Evolutionary conservation across 2,888 invertebrate genomes (phyloP).

Genomic region (Caenorhabditis becei): DNA sequence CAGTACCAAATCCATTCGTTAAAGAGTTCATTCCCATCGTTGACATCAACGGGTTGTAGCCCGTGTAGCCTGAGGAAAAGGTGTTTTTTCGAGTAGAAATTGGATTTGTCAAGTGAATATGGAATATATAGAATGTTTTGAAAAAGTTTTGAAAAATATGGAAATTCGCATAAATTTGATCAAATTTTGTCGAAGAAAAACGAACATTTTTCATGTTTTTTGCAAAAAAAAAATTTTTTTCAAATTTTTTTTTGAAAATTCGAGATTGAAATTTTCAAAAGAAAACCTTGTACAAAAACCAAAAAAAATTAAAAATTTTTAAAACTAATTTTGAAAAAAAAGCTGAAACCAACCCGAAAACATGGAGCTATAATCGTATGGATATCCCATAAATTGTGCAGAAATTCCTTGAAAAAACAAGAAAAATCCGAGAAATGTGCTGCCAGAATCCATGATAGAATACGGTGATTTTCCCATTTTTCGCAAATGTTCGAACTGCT

Average conservation of each 20-base stretch:
- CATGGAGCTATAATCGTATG: constrained; percentile 57
- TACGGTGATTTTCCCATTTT: neutral
- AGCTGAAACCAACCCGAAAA: constrained; percentile 36
- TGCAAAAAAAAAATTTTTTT: too few species aligned
- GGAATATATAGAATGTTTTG: neutral
- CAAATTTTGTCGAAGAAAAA: neutral
- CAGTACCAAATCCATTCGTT: constrained; percentile 19
- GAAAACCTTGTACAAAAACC: too few species aligned
- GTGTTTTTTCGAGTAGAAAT: constrained; percentile 3
- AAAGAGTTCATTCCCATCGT: constrained; percentile 35
- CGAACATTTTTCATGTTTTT: neutral
- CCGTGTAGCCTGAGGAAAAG: constrained; percentile 31
- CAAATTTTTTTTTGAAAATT: too few species aligned
- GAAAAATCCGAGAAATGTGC: neutral
- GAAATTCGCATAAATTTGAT: neutral
- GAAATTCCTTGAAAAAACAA: neutral
- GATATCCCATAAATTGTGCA: constrained; percentile 52
- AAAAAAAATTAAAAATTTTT: constrained; percentile 9
- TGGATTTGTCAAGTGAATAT: constrained; percentile 2
- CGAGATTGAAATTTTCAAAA: too few species aligned
- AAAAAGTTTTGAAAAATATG: too few species aligned
- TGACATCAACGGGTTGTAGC: constrained; percentile 46
- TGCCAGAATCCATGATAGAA: too few species aligned
- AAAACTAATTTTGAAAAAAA: neutral
- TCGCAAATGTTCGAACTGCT: neutral